Evolutionary conservation across 2,888 invertebrate genomes (phyloP).

Genomic region (Suillia variegata): DNA sequence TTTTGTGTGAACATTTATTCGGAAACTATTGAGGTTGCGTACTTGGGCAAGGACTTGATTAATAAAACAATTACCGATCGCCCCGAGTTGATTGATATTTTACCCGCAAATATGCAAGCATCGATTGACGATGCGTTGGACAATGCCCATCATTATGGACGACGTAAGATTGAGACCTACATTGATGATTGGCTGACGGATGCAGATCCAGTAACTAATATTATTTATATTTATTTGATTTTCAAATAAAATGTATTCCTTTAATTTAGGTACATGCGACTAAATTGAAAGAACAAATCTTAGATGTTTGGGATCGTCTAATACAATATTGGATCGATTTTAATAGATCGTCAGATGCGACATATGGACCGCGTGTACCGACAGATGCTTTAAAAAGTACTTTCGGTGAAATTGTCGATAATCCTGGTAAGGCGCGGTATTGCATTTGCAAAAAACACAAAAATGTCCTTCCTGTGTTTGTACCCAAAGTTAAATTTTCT

Average conservation of each 20-base stretch:
- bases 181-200: slow-evolving; percentile 81
- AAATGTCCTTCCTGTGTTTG: not conserved
- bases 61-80: slow-evolving; percentile 89
- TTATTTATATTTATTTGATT: too few species aligned
- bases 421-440: slow-evolving; percentile 68
- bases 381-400: slow-evolving; percentile 73
- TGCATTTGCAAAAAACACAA: too few species aligned
- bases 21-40: slow-evolving; percentile 90
- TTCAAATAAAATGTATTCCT: too few species aligned
- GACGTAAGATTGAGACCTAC: slow-evolving; percentile 87
- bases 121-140: slow-evolving; percentile 89
- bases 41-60: slow-evolving; percentile 84
- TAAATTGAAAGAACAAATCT: slow-evolving; percentile 83
- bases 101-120: slow-evolving; percentile 68
- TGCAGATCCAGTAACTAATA: slow-evolving; percentile 77
- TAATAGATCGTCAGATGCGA: slow-evolving; percentile 62
- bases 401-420: slow-evolving; percentile 73
- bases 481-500: not conserved
- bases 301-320: slow-evolving; percentile 91
- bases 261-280: slow-evolving; percentile 78
- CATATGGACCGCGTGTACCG: slow-evolving; percentile 76
- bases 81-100: slow-evolving; percentile 80
- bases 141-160: slow-evolving; percentile 91
- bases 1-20: slow-evolving; percentile 79
- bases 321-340: slow-evolving; percentile 92